Conservation (phyloP, 2,888 invertebrate genomes). For the Polydrusus cervinus region DNA sequence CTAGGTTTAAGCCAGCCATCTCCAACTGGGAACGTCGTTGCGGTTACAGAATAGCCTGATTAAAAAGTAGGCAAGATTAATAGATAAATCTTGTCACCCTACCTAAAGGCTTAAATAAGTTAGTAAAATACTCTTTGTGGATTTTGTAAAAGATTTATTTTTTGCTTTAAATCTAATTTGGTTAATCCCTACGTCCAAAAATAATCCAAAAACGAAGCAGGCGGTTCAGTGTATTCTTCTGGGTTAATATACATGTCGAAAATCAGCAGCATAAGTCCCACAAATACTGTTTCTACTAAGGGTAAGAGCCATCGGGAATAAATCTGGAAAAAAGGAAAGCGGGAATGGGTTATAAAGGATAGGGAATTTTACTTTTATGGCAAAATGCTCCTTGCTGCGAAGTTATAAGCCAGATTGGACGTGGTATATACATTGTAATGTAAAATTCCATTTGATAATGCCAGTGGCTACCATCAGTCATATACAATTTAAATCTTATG, state of each 20-base stretch:
- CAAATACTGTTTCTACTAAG: slow-evolving; percentile 62
- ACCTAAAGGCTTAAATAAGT: no score
- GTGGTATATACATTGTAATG: no score
- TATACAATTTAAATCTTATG: no score
- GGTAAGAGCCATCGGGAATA: slow-evolving; percentile 60
- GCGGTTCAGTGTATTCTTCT: slow-evolving; percentile 64
- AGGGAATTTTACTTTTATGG: no score
- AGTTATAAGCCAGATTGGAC: no score
- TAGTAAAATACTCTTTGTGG: neutral
- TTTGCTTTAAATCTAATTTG: slow-evolving; percentile 45
- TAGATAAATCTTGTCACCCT: no score
- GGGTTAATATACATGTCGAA: slow-evolving; percentile 70
- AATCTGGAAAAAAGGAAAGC: slow-evolving; percentile 61
- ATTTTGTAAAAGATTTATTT: slow-evolving; percentile 30
- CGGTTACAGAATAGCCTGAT: no score
- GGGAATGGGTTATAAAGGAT: slow-evolving; percentile 39
- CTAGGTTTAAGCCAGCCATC: neutral
- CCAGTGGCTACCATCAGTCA: no score
- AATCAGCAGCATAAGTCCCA: slow-evolving; percentile 63
- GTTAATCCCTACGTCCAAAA: slow-evolving; percentile 43
- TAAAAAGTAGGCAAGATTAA: no score
- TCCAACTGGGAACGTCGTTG: neutral
- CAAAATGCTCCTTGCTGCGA: no score
- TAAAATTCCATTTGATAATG: no score
- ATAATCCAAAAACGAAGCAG: slow-evolving; percentile 42